phyloP scores from a whole-genome alignment of 2,888 invertebrate genomes.

The Hymenopus coronatus region DNA sequence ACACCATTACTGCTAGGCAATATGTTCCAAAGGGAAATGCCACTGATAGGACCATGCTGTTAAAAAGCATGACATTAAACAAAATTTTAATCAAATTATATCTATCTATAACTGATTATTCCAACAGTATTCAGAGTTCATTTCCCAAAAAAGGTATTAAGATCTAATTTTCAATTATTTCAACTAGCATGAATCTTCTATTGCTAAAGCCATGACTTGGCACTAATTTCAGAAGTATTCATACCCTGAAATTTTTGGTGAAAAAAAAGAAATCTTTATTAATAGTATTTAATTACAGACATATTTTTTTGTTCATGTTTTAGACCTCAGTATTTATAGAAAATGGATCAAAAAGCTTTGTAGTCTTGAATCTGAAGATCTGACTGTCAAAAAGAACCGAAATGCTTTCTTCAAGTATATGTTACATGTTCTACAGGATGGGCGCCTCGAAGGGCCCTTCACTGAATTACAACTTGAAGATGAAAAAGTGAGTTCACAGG shows the following conservation, averaged over 20 bases:
- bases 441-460: constrained; percentile 15
- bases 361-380: constrained; percentile 47
- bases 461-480: neutral
- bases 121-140: too few species aligned
- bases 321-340: constrained; percentile 48
- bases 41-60: too few species aligned
- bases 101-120: too few species aligned
- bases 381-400: constrained; percentile 53
- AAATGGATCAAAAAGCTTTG: constrained; percentile 50
- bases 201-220: too few species aligned
- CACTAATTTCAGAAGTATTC: too few species aligned
- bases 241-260: constrained; percentile 25
- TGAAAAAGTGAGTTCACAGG: neutral
- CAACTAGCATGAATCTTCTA: too few species aligned
- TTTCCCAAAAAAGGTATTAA: too few species aligned
- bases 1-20: too few species aligned
- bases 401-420: constrained; percentile 56
- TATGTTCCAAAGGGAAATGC: too few species aligned
- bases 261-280: neutral
- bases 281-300: neutral
- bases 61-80: too few species aligned
- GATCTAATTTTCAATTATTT: too few species aligned
- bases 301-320: constrained; percentile 41
- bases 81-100: too few species aligned
- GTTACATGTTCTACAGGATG: constrained; percentile 39